Evolutionary conservation across 2,113 vertebrate species (phyloP), one percentile per base, ranked within the genome.

Genomic region (Pyxicephalus adspersus): DNA sequence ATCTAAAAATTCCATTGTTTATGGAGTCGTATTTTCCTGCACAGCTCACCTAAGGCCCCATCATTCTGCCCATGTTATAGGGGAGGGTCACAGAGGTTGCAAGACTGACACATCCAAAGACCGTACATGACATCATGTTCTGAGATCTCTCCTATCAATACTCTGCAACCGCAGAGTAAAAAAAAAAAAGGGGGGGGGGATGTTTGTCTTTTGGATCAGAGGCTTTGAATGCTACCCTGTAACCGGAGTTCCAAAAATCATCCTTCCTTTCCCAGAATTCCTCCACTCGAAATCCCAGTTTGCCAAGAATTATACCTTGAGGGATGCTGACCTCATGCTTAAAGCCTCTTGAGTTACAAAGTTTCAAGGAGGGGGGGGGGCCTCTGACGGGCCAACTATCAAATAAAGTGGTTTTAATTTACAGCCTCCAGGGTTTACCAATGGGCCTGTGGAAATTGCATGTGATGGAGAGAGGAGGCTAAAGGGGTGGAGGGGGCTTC

Each of bases 361-460:
- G 85, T 83, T 83, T 84, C 87, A 55, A 73, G 68, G 68, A 65
- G 52, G 54, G 75, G 60, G 72, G 84, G 76, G 34, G 83, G 83
- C 55, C 74, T 23, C 64, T 50, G 83, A 73, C 71, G 84, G 34
- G 51, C 80, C 13, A 85, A 83, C 26, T 76, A 15, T 72, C 64
- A 74, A 85, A 74, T 64, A 81, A 84, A 87, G 76, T 28, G 31
- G 78, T 64, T 70, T 52, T 78, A 38, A 83, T 79, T 84, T 83
- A 84, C 17, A 83, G 66, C 28, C 45, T 84, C 54, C 23, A 29
- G 63, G 74, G 76, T 28, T 58, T 25, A 22, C 29, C 16, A 63
- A 64, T n/a, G 85, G 77, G 70, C 38, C 45, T 0, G 0, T 83
- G 50, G 28, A 80, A 25, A 13, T 61, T 22, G 15, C 0, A 70